Evolutionary conservation across 2,113 vertebrate species (phyloP), one percentile per base, ranked within the genome.

Genomic region (Alexandromys fortis): DNA sequence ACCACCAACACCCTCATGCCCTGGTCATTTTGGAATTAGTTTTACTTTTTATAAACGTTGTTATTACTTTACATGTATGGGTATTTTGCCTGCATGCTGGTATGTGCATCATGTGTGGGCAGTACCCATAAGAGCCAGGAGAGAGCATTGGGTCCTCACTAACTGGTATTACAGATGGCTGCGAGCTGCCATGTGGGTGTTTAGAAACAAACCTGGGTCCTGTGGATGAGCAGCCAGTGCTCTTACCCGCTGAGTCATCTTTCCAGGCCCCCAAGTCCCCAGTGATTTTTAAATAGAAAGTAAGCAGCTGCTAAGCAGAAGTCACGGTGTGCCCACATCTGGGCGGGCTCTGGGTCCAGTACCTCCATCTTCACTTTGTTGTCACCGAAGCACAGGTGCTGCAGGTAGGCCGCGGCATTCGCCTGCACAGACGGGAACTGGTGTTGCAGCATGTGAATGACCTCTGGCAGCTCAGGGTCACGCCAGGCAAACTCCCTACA

Each of bases 391-490:
- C 99, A 99, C 96, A 99, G 99, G 98, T 99, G 99, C 97, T 99
- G 99, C 7, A 99, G 99, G 97, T 99, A 99, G 88, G 99, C 99
- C 0, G 99, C 99, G 0, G 99, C 99, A 0, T 99, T 99, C 0
- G 99, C 99, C 98, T 99, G 99, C 73, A 99, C 99, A 0, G 99
- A 99, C 0, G 99, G 99, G 97, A 99, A 99, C 97, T 99, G 99
- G 97, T 99, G 99, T 94, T 99, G 99, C 10, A 99, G 99, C 99
- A 99, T 99, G 98, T 99, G 99, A 76, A 99, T 99, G 96, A 99
- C 99, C 96, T 99, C 99, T 0, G 99, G 99, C 97, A 99, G 97
- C 95, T 99, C 99, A 0, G 99, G 99, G 55, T 99, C 99, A 11
- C 99, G 99, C 99, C 99, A 99, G 0, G 99, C 99, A 98, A 99